Conservation (phyloP, 2,113 vertebrate species). For the Myxocyprinus asiaticus region DNA sequence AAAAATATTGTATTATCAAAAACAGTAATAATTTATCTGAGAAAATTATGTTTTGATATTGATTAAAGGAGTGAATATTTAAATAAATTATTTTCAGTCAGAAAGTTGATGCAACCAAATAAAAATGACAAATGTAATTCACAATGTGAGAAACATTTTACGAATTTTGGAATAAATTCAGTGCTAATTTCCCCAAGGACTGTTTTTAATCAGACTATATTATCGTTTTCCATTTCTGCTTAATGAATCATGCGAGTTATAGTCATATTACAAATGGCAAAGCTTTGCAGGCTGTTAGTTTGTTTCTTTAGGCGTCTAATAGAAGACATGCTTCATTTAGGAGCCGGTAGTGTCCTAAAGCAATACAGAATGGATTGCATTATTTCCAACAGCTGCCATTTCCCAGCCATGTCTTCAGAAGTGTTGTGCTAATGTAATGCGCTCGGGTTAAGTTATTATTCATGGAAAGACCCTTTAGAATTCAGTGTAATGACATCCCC, state of each 20-base stretch:
- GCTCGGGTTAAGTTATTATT: constrained; percentile 79
- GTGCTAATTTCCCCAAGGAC: constrained; percentile 86
- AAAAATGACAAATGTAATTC: constrained; percentile 41
- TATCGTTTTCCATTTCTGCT: constrained; percentile 97
- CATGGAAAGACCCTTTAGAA: constrained; percentile 70
- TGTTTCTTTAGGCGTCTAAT: constrained; percentile 99
- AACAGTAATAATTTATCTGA: too few species aligned
- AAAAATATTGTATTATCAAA: not conserved
- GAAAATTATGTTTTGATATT: too few species aligned
- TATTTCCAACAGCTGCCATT: constrained; percentile 92
- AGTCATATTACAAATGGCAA: constrained; percentile 98
- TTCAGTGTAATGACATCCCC: constrained; percentile 67
- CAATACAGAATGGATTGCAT: constrained; percentile 91
- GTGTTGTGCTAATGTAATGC: constrained; percentile 74
- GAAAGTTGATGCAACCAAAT: not conserved
- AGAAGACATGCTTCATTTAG: constrained; percentile 93
- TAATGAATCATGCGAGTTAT: constrained; percentile 99
- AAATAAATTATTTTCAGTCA: too few species aligned
- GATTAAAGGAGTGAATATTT: too few species aligned
- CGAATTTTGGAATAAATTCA: constrained; percentile 88
- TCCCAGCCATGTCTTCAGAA: constrained; percentile 82
- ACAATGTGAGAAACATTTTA: constrained; percentile 71
- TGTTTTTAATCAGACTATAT: constrained; percentile 85
- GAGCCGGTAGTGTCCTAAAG: constrained; percentile 84
- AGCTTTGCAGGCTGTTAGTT: constrained; percentile 98